Evolutionary conservation across 2,113 vertebrate genomes (phyloP), one percentile per base, ranked within the genome.

Genomic region (Tachycineta bicolor): DNA sequence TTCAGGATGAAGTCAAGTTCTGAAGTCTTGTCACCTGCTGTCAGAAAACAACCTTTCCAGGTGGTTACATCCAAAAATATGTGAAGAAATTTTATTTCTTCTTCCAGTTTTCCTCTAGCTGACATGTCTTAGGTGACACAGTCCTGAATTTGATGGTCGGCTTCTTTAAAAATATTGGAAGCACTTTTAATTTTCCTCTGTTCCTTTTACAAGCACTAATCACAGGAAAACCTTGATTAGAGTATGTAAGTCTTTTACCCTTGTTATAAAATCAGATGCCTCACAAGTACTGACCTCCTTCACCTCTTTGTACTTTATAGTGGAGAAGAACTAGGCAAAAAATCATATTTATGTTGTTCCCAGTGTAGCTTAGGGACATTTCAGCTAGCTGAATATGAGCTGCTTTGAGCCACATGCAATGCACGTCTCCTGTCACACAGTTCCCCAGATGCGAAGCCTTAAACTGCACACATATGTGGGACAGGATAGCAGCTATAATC

Each of bases 101-200:
- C 26, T 73, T 10, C 20, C 24, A 70, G 17, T 83, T 83, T n/a
- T 81, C 7, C 16, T 83, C 18, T 46, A 49, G 23, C 24, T 74
- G 4, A 74, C 62, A 5, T 19, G 25, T 26, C 13, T 67, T 49
- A 29, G 3, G 10, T 74, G 25, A 5, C 1, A 0, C 4, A 46
- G 25, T 26, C 17, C 9, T 49, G 34, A n/a, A 50, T 93, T 60
- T 47, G 17, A 25, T 47, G 10, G 0, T 10, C 59, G 18, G 2
- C 24, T 70, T 53, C 23, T 79, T 68, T 58, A 68, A 63, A 90
- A 64, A 63, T 47, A 44, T 68, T 79, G 21, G 19, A 64, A 85
- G 3, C 6, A 22, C 6, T 64, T 75, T 39, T 18, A 21, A 44
- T 47, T 79, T 76, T 63, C 7, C 7, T 12, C 9, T 34, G 11